Conservation (phyloP, 2,888 invertebrate species). For the Acutogordius australiensis region DNA sequence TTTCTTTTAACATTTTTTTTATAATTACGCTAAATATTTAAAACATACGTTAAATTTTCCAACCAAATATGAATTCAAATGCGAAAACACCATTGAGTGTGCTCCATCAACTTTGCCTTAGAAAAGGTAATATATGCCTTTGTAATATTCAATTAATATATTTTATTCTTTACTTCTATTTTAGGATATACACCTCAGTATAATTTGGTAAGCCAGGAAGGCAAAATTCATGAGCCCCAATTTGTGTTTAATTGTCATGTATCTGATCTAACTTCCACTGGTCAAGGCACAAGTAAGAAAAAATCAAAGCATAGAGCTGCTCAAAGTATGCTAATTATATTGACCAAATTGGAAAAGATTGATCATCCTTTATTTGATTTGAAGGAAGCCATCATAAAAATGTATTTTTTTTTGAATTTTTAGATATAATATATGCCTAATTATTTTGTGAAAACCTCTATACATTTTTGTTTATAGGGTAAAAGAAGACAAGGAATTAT, state of each 20-base stretch:
- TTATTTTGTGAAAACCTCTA: too few species aligned
- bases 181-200: conserved; percentile 5
- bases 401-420: too few species aligned
- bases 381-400: not conserved
- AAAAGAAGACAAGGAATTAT: not conserved
- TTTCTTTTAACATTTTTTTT: too few species aligned
- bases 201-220: not conserved
- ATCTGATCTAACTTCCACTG: not conserved
- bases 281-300: conserved; percentile 2
- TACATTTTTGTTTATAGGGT: too few species aligned
- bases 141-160: not conserved
- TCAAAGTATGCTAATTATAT: conserved; percentile 1
- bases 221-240: not conserved
- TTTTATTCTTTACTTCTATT: not conserved
- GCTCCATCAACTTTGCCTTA: not conserved
- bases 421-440: too few species aligned
- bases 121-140: not conserved
- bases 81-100: not conserved
- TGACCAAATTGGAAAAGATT: not conserved
- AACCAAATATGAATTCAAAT: too few species aligned
- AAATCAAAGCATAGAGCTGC: not conserved
- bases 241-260: conserved; percentile 6
- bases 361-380: conserved; percentile 5
- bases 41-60: too few species aligned
- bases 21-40: too few species aligned